Base-by-base conservation (phyloP, 2,888 invertebrate genomes). In the Leptopterna dolabrata region DNA sequence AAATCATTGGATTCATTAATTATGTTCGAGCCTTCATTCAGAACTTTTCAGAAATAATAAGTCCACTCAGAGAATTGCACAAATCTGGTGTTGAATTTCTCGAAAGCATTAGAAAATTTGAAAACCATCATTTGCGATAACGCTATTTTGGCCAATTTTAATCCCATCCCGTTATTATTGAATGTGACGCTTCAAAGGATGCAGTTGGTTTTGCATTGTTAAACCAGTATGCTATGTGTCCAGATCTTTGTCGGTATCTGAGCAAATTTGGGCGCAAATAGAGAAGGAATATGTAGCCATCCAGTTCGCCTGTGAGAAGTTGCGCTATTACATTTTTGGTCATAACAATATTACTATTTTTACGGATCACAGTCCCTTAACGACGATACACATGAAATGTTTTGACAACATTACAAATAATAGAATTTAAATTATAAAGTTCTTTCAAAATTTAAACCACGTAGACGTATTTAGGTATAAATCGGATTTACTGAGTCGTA, bases 41-140 rank as follows among this genome's bases (percentile, higher is more conserved):
- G 0, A 83, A 83, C 30, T 70, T 83, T 30, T 55, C 83, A n/a
- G 83, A 83, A 30, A 63, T 83, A 36, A 41, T 76, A 36, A 76
- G 76, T 76, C 76, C 76, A 36, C 41, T 36, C 7, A 73, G 30
- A 36, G 36, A 36, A 19, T 24, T 19, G 19, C 63, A 4, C 2
- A 36, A 36, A 7, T 36, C 36, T 4, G 36, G 36, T 36, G 7
- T 36, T 36, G 36, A 36, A 36, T 36, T 36, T 30, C 76, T 76
- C 76, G 1, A 1, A 0, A 14, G 29, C 30, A 6, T 30, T 76
- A 30, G 76, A 27, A 3, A 76, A 27, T 16, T 76, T 76, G 76
- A 76, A 76, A 30, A 7, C 27, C 43, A 45, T 78, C 2, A 45
- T 78, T 19, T n/a, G 78, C 24, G 43, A 78, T 3, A 43, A 78